Conservation (phyloP, 1,140 invertebrate species). For the Drosophila seguyi region DNA sequence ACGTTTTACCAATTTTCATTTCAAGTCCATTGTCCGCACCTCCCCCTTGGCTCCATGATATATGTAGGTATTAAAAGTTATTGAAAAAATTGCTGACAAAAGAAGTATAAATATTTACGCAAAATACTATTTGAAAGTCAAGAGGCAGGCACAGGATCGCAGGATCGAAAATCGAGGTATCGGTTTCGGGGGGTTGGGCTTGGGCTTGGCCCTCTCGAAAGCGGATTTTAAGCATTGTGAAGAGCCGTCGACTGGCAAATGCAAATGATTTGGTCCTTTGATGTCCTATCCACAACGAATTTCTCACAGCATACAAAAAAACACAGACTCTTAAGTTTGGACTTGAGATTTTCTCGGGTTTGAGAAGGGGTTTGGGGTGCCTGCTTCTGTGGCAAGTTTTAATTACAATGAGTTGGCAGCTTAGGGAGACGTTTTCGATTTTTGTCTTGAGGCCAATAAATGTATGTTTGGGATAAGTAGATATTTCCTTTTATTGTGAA, state of each 20-base stretch:
- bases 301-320: constrained; percentile 5
- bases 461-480: neutral
- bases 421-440: neutral
- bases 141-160: constrained; percentile 31
- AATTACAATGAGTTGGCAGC: constrained; percentile 24
- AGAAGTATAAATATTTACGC: constrained; percentile 83
- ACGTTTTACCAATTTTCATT: constrained; percentile 72
- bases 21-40: constrained; percentile 62
- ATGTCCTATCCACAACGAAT: constrained; percentile 29
- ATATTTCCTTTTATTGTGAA: too few relatives aligned
- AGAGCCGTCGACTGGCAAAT: constrained; percentile 50
- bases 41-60: constrained; percentile 45
- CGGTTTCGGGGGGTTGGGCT: neutral
- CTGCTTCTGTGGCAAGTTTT: constrained; percentile 10
- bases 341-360: constrained; percentile 23
- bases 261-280: constrained; percentile 57
- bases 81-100: constrained; percentile 84
- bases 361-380: neutral
- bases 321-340: constrained; percentile 14
- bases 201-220: constrained; percentile 13
- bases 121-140: constrained; percentile 79
- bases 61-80: constrained; percentile 81
- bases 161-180: constrained; percentile 20
- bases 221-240: constrained; percentile 52
- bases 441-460: neutral